Conservation (phyloP, 1,140 invertebrate species). For the Liolophura sinensis region DNA sequence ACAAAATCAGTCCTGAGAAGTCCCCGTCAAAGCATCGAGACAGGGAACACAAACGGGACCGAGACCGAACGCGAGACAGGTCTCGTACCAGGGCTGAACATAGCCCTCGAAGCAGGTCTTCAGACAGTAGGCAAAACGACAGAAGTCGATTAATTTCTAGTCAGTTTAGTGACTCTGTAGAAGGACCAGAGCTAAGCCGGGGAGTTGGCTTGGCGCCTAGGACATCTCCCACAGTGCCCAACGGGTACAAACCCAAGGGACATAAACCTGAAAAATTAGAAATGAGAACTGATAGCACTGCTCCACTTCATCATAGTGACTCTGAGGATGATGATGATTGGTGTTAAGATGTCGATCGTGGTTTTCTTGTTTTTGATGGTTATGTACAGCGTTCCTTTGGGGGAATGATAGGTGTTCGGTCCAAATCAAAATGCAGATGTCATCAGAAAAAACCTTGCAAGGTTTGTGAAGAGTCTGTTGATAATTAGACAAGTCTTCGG, state of each 20-base stretch:
- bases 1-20: slow-evolving; percentile 33
- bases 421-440: too few relatives aligned
- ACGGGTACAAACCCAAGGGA: slow-evolving; percentile 46
- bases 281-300: slow-evolving; percentile 46
- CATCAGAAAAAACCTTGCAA: too few relatives aligned
- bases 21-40: slow-evolving; percentile 10
- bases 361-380: neutral
- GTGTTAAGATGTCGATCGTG: slow-evolving; percentile 28
- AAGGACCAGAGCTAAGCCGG: slow-evolving; percentile 8
- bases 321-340: slow-evolving; percentile 46
- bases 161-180: slow-evolving; percentile 11
- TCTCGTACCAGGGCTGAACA: slow-evolving; percentile 6
- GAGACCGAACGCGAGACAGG: slow-evolving; percentile 11
- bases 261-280: slow-evolving; percentile 46
- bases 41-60: slow-evolving; percentile 14
- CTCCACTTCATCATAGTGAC: slow-evolving; percentile 39
- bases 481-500: too few relatives aligned
- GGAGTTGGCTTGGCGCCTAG: slow-evolving; percentile 11
- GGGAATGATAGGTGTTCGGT: too few relatives aligned
- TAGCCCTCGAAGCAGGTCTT: slow-evolving; percentile 17
- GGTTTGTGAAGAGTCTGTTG: too few relatives aligned
- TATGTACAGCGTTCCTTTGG: too few relatives aligned
- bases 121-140: slow-evolving; percentile 36
- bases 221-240: slow-evolving; percentile 33
- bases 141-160: slow-evolving; percentile 15